These are phyloP conservation scores for Troides aeacus DNA, from an alignment of 2,888 invertebrate species.

Conservation along the genomic window DNA sequence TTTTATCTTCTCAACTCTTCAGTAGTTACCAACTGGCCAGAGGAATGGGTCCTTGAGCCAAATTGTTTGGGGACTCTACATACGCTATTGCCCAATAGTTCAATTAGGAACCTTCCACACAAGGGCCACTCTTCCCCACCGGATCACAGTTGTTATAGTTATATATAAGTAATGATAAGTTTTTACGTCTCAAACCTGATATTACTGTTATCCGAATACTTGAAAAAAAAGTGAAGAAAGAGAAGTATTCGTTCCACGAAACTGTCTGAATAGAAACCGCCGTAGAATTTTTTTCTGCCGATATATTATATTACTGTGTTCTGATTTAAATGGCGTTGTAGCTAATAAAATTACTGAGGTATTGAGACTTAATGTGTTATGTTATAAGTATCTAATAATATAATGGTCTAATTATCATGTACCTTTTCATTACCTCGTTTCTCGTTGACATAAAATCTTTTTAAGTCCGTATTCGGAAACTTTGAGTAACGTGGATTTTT, in stretches of 20 bases:
- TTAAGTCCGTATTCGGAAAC: no score
- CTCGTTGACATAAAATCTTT: background rate
- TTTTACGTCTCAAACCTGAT: background rate
- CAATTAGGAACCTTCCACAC: constrained; percentile 3
- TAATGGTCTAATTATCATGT: no score
- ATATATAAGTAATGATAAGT: background rate
- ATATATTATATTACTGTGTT: no score
- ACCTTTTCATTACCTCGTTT: no score
- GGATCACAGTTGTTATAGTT: background rate
- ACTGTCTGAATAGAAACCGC: no score
- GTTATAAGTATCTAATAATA: no score
- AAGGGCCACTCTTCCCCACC: background rate
- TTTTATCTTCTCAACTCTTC: background rate
- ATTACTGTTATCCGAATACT: background rate
- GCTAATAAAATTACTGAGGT: no score
- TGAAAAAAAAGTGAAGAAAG: no score
- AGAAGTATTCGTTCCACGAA: no score
- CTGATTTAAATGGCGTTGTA: no score
- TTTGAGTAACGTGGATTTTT: background rate
- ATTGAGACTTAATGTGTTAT: no score
- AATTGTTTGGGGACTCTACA: background rate
- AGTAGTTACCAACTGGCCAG: background rate
- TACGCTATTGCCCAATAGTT: constrained; percentile 1
- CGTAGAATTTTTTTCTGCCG: no score
- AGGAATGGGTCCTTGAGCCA: background rate